A percentile compares a stretch with the other conserved stretches of the same genome.
These are phyloP conservation scores for Peribatodes rhomboidaria DNA, from an alignment of 2,888 invertebrate species.

Conservation along the genomic window DNA sequence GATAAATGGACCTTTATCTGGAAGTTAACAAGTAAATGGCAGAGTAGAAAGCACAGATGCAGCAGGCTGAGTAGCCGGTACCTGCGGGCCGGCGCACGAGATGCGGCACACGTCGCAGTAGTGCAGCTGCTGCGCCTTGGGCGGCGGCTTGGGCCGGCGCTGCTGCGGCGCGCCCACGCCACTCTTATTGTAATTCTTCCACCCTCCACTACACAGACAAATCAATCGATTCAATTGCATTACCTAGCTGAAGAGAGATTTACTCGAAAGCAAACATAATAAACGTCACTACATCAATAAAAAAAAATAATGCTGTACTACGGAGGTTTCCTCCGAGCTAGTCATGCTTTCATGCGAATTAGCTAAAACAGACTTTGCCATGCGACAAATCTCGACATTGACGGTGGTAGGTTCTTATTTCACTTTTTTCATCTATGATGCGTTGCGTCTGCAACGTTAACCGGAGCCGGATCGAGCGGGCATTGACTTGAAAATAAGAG, in stretches of 20 bases:
- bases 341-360: conserved; percentile 1
- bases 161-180: conserved; percentile 86
- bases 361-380: not conserved
- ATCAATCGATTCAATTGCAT: not conserved
- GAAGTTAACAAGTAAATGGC: no score
- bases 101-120: conserved; percentile 99
- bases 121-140: conserved; percentile 97
- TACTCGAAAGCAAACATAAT: not conserved
- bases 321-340: not conserved
- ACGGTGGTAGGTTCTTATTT: conserved; percentile 21
- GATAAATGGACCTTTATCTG: no score
- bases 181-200: conserved; percentile 80
- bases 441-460: not conserved
- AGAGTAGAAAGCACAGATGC: no score
- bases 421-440: not conserved
- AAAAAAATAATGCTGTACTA: not conserved
- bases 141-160: conserved; percentile 92
- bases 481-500: conserved; percentile 9
- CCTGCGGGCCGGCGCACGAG: conserved; percentile 97
- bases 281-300: not conserved
- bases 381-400: not conserved
- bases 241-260: no score
- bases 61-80: no score
- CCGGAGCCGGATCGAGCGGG: not conserved
- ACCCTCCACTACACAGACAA: conserved; percentile 58